Evolutionary conservation across 2,888 invertebrate genomes (phyloP).

Genomic region (Bruchidius siliquastri): DNA sequence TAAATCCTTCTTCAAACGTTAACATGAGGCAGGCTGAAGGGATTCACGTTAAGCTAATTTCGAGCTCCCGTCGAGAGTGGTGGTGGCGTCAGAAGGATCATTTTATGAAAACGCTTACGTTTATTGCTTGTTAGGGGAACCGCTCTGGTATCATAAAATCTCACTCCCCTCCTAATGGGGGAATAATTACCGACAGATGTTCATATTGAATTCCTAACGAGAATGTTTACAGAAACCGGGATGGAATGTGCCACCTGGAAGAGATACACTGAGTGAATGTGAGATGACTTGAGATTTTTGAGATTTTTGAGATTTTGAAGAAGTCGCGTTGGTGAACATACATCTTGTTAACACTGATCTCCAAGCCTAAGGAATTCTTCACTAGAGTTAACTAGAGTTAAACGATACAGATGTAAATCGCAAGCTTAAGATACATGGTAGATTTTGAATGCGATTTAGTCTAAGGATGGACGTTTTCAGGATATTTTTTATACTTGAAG

Average conservation of each 20-base stretch:
- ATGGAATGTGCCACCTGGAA: background rate
- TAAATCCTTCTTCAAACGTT: background rate
- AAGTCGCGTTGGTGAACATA: no score
- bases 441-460: no score
- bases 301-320: no score
- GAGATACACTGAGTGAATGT: no score
- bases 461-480: no score
- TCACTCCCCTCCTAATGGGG: background rate
- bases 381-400: no score
- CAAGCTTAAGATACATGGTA: no score
- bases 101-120: conserved; percentile 37
- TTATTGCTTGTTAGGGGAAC: conserved; percentile 42
- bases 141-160: background rate
- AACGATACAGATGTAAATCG: no score
- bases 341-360: no score
- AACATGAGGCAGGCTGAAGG: background rate
- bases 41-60: background rate
- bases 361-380: no score
- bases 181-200: background rate
- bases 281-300: no score
- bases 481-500: no score
- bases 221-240: background rate
- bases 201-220: background rate
- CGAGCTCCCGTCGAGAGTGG: background rate
- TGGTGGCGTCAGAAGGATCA: conserved; percentile 28